Evolutionary conservation across 2,888 invertebrate genomes (phyloP).

Genomic region (Meandrusa payeni): DNA sequence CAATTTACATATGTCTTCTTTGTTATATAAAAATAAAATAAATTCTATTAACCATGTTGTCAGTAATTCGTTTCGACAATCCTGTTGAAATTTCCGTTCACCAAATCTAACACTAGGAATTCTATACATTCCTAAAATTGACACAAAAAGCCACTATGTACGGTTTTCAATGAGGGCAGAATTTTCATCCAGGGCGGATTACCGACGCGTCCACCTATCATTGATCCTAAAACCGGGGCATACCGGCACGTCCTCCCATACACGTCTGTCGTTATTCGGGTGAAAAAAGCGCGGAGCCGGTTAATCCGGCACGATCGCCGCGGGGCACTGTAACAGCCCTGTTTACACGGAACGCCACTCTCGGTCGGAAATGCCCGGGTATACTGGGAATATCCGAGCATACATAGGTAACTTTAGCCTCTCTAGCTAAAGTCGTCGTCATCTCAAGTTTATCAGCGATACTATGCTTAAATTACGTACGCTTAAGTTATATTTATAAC

Average conservation of each 20-base stretch:
- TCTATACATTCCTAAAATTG: neutral
- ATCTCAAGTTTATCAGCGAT: constrained; percentile 10
- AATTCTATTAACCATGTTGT: too few relatives aligned
- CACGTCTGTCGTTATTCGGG: constrained; percentile 30
- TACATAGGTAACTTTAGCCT: constrained; percentile 13
- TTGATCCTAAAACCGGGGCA: constrained; percentile 32
- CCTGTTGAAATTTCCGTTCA: too few relatives aligned
- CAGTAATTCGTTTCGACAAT: too few relatives aligned
- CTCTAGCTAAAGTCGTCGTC: constrained; percentile 16
- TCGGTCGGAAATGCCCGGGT: constrained; percentile 26
- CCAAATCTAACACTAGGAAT: too few relatives aligned
- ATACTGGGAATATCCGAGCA: constrained; percentile 10
- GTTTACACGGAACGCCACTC: constrained; percentile 50
- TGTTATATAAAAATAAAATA: too few relatives aligned
- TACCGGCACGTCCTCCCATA: constrained; percentile 32
- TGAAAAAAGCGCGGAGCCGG: constrained; percentile 30
- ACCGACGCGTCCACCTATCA: constrained; percentile 25
- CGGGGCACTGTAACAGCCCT: constrained; percentile 36
- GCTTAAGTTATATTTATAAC: too few relatives aligned
- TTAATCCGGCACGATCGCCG: constrained; percentile 39
- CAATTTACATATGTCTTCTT: too few relatives aligned
- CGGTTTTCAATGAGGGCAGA: constrained; percentile 16
- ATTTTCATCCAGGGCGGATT: constrained; percentile 8
- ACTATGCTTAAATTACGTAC: constrained; percentile 1
- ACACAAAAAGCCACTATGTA: constrained; percentile 2